Percentiles rank a stretch among this genome's conserved stretches.
Evolutionary conservation across 92 coral and sea anemone genomes (phyloP).

Genomic region (Isaurus tuberculatus): DNA sequence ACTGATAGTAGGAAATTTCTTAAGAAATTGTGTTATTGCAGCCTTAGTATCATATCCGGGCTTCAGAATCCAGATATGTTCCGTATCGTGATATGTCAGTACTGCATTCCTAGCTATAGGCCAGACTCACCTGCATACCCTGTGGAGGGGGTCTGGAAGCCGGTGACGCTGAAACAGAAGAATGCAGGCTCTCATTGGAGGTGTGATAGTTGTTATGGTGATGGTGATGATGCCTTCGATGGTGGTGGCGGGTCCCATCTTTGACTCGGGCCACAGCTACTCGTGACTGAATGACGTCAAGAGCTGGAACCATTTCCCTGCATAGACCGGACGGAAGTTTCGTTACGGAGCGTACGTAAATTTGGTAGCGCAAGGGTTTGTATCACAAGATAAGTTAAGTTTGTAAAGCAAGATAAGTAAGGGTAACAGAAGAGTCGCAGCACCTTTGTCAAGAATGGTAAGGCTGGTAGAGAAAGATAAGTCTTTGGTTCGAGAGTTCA

Average conservation of each 20-base stretch:
- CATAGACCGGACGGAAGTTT: neutral
- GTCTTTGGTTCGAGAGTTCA: no score
- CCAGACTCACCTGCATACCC: slow-evolving; percentile 41
- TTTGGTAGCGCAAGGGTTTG: neutral
- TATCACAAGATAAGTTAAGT: neutral
- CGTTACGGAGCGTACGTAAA: neutral
- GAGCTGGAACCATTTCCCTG: slow-evolving; percentile 85
- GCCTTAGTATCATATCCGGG: no score
- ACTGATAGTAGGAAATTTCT: no score
- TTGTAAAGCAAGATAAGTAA: neutral
- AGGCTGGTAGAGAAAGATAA: no score
- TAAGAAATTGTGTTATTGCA: no score
- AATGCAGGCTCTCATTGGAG: slow-evolving; percentile 82
- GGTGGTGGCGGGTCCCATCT: slow-evolving; percentile 71
- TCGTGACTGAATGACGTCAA: slow-evolving; percentile 85
- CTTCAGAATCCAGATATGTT: no score
- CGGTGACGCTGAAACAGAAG: slow-evolving; percentile 82
- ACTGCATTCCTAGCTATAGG: no score
- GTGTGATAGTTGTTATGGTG: slow-evolving; percentile 72
- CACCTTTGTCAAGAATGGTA: no score
- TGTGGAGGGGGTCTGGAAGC: slow-evolving; percentile 54
- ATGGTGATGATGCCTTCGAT: slow-evolving; percentile 87
- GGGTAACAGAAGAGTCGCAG: no score
- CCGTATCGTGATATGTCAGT: no score
- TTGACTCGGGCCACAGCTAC: slow-evolving; percentile 85